Evolutionary conservation across 2,888 invertebrate species (phyloP).

Genomic region (Pegoplata infirma): DNA sequence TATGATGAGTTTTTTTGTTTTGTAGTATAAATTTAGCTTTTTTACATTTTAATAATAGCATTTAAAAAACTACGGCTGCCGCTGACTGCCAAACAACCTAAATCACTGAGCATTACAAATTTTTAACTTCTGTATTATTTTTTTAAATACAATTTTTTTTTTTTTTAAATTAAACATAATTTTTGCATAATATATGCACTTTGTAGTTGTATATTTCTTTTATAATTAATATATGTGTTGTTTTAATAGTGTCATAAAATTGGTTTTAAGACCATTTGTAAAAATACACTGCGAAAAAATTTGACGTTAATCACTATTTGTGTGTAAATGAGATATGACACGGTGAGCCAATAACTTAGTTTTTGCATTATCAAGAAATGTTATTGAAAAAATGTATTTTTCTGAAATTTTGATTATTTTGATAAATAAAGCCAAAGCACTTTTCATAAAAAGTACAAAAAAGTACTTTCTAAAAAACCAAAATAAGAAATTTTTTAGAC

Average conservation of each 20-base stretch:
- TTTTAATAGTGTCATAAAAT: background rate
- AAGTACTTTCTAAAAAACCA: too few species aligned
- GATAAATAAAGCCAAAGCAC: too few species aligned
- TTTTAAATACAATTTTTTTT: background rate
- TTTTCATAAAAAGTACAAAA: too few species aligned
- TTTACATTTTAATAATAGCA: slow-evolving; percentile 2
- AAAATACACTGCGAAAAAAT: too few species aligned
- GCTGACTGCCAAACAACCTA: background rate
- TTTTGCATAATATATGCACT: background rate
- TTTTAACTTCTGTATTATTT: slow-evolving; percentile 5
- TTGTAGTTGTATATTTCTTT: background rate
- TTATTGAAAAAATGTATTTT: too few species aligned
- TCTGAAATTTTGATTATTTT: too few species aligned
- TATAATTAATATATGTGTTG: background rate
- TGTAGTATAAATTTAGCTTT: background rate
- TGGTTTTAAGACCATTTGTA: too few species aligned
- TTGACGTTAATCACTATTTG: too few species aligned
- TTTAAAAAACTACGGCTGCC: slow-evolving; percentile 1
- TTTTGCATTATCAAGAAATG: too few species aligned
- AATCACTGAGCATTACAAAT: slow-evolving; percentile 8
- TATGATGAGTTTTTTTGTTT: background rate
- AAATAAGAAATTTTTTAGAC: too few species aligned
- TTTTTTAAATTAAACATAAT: background rate
- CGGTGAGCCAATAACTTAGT: too few species aligned
- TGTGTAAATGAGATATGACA: too few species aligned